These are phyloP conservation scores for Holcopasites calliopsidis DNA, from an alignment of 1,140 invertebrate species.

Conservation along the genomic window DNA sequence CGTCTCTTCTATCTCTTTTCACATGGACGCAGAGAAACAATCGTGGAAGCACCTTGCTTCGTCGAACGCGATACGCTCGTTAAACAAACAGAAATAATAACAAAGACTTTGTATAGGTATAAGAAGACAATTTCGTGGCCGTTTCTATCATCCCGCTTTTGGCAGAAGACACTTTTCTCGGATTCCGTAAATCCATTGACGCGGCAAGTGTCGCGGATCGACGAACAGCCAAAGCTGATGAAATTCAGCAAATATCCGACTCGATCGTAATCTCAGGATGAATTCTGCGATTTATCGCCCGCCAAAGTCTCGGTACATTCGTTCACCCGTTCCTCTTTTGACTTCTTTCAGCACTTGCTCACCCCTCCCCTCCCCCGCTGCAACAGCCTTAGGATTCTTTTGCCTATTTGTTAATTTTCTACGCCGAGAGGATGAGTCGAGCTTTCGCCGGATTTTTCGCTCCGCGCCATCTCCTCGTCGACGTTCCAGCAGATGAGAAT, in stretches of 20 bases:
- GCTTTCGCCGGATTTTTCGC: not conserved
- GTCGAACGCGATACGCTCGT: not conserved
- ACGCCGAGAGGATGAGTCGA: conserved; percentile 36
- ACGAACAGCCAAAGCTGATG: conserved; percentile 45
- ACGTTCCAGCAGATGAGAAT: conserved; percentile 54
- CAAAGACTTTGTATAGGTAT: too few relatives aligned
- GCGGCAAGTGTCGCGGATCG: conserved; percentile 19
- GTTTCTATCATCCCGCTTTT: too few relatives aligned
- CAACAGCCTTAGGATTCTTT: conserved; percentile 20
- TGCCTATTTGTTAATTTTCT: conserved; percentile 60
- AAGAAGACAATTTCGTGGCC: not conserved
- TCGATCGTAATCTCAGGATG: too few relatives aligned
- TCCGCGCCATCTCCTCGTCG: not conserved
- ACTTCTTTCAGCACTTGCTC: conserved; percentile 10
- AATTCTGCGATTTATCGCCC: conserved; percentile 66
- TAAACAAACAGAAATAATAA: not conserved
- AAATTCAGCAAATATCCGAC: too few relatives aligned
- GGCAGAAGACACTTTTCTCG: not conserved
- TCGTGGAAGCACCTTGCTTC: not conserved
- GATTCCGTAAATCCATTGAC: conserved; percentile 4
- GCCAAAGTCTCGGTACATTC: conserved; percentile 22
- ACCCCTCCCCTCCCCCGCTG: not conserved
- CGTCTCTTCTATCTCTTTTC: too few relatives aligned
- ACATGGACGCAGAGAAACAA: too few relatives aligned
- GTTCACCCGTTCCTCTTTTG: conserved; percentile 13